These are phyloP conservation scores for Cryptoblepharus egeriae DNA, from an alignment of 2,797 vertebrate species.

Conservation along the genomic window DNA sequence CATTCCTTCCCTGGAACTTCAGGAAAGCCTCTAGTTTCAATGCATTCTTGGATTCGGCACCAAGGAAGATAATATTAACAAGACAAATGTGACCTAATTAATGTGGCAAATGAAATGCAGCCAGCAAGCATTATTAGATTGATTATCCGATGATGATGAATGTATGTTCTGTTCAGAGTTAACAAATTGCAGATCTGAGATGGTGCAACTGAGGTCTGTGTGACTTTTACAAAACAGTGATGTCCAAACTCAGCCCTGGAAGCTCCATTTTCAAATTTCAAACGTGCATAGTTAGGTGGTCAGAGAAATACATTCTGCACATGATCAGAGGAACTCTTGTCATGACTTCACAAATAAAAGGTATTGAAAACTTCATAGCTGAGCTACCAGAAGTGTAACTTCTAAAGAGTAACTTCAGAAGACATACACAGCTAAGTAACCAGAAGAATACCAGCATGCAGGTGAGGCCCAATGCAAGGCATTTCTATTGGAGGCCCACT, in stretches of 20 bases:
- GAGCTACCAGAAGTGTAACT: too few relatives aligned
- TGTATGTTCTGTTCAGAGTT: not conserved
- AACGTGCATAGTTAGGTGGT: not conserved
- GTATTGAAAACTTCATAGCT: not conserved
- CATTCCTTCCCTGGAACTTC: too few relatives aligned
- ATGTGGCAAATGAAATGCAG: too few relatives aligned
- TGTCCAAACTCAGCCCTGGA: not conserved
- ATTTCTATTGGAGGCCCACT: too few relatives aligned
- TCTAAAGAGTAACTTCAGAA: too few relatives aligned
- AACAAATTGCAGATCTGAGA: too few relatives aligned
- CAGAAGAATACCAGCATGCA: too few relatives aligned
- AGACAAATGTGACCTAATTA: not conserved
- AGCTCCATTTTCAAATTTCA: not conserved
- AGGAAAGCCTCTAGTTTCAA: too few relatives aligned
- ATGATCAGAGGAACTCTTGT: not conserved
- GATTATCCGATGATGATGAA: too few relatives aligned
- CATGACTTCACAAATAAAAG: not conserved
- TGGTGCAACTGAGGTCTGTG: not conserved
- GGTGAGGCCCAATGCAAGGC: too few relatives aligned
- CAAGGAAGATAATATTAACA: not conserved
- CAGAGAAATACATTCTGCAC: not conserved
- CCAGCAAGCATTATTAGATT: not conserved
- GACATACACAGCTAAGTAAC: too few relatives aligned
- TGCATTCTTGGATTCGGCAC: too few relatives aligned
- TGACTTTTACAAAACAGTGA: not conserved